Evolutionary conservation across 1,140 invertebrate genomes (phyloP).

Genomic region (Musca vetustissima): DNA sequence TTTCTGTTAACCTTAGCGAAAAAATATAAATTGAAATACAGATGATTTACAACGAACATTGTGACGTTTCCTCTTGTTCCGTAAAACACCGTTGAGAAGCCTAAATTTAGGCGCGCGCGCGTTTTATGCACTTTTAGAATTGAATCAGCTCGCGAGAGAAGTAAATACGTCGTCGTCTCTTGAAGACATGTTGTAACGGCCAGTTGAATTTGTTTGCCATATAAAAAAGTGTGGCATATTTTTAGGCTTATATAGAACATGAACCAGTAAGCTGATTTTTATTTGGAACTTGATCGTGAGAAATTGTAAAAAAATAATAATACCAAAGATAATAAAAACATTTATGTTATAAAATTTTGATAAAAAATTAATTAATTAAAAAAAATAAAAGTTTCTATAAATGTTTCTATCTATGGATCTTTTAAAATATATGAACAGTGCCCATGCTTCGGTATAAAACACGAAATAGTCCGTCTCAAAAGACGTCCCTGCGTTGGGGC

Average conservation of each 20-base stretch:
- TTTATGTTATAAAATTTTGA: no score
- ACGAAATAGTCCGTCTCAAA: slow-evolving; percentile 91
- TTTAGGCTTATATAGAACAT: background rate
- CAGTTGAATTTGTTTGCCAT: no score
- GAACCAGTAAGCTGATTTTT: no score
- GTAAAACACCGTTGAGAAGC: no score
- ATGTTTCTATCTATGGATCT: slow-evolving; percentile 5
- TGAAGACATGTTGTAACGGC: background rate
- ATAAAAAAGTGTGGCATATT: slow-evolving; percentile 17
- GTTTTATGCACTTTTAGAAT: background rate
- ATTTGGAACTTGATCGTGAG: no score
- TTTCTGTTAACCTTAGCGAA: no score
- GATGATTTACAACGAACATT: slow-evolving; percentile 5
- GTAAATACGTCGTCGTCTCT: background rate
- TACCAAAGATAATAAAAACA: no score
- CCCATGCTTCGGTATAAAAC: slow-evolving; percentile 94
- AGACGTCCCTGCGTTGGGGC: slow-evolving; percentile 91
- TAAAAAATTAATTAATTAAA: no score
- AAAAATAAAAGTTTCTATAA: background rate
- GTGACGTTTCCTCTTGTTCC: slow-evolving; percentile 5
- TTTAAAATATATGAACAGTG: slow-evolving; percentile 47
- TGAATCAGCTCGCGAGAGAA: background rate
- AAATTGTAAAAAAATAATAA: no score
- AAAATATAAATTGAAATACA: background rate
- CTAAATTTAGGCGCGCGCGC: slow-evolving; percentile 5